A percentile compares a stretch with the other conserved stretches of the same genome.
These are phyloP conservation scores for Phengaris arion DNA, from an alignment of 2,888 invertebrate genomes.

Conservation along the genomic window DNA sequence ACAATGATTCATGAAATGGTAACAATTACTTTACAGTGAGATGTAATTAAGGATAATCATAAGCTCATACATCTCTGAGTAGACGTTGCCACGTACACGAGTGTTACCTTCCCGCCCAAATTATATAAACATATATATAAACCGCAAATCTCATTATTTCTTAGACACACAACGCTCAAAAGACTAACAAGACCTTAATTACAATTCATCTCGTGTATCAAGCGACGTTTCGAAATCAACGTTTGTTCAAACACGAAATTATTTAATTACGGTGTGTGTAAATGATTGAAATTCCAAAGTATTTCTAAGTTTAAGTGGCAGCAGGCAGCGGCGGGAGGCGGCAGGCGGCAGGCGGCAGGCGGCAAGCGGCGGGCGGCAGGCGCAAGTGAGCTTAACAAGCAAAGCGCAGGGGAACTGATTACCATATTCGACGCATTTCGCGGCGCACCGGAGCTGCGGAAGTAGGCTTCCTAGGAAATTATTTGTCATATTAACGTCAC, in stretches of 20 bases:
- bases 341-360: constrained; percentile 44
- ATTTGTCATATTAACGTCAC: constrained; percentile 78
- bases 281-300: constrained; percentile 45
- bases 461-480: constrained; percentile 71
- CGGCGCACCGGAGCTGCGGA: constrained; percentile 53
- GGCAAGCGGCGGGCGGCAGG: constrained; percentile 39
- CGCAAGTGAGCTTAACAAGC: constrained; percentile 43
- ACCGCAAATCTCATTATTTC: constrained; percentile 26
- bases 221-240: constrained; percentile 20
- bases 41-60: constrained; percentile 13
- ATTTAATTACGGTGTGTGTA: constrained; percentile 48
- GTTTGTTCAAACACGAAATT: constrained; percentile 38
- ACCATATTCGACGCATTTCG: constrained; percentile 72
- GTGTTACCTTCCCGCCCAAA: constrained; percentile 5
- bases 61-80: constrained; percentile 9
- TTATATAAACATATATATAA: constrained; percentile 19
- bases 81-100: not conserved
- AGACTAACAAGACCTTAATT: constrained; percentile 30
- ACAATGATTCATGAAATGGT: not conserved
- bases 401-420: constrained; percentile 68
- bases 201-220: constrained; percentile 19
- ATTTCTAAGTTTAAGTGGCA: constrained; percentile 60
- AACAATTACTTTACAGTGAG: constrained; percentile 9
- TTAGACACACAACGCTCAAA: constrained; percentile 27
- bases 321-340: constrained; percentile 37